Percentiles rank a stretch among this genome's conserved stretches.
phyloP scores from a whole-genome alignment of 2,797 vertebrate genomes.

The Karalla daura region DNA sequence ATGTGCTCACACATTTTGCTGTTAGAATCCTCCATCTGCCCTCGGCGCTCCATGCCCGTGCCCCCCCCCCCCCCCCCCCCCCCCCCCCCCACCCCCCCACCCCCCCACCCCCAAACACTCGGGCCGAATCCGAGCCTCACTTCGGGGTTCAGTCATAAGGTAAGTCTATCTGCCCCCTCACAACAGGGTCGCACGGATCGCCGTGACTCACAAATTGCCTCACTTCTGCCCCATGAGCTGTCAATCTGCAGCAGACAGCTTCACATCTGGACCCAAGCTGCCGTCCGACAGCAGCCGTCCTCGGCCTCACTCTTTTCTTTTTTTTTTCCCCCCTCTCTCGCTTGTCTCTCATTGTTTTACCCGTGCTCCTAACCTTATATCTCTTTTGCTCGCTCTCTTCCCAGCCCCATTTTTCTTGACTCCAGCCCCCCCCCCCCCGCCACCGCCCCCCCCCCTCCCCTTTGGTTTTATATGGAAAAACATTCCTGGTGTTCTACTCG shows the following conservation, averaged over 20 bases:
- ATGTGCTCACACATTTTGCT: conserved; percentile 24
- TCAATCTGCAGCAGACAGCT: conserved; percentile 32
- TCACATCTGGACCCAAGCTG: conserved; percentile 77
- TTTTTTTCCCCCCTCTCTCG: conserved; percentile 18
- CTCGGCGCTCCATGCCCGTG: no score
- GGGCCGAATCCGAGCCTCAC: not conserved
- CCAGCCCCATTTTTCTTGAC: conserved; percentile 4
- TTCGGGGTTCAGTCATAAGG: conserved; percentile 26
- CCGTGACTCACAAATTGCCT: conserved; percentile 41
- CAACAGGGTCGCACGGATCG: conserved; percentile 42
- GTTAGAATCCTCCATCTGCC: not conserved
- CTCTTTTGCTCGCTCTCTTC: conserved; percentile 33
- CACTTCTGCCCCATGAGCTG: conserved; percentile 32
- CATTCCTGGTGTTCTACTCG: conserved; percentile 83
- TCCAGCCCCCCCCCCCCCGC: conserved; percentile 41
- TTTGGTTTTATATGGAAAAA: conserved; percentile 84
- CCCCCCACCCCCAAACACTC: not conserved
- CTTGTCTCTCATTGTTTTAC: not conserved
- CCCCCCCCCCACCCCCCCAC: not conserved
- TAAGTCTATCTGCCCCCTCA: conserved; percentile 29
- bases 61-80: not conserved
- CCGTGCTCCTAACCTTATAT: conserved; percentile 34
- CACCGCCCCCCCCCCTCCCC: conserved; percentile 46
- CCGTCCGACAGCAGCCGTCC: conserved; percentile 23
- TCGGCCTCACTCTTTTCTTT: no score